Conservation (phyloP, 1,140 invertebrate genomes). For the Chymomyza costata region DNA sequence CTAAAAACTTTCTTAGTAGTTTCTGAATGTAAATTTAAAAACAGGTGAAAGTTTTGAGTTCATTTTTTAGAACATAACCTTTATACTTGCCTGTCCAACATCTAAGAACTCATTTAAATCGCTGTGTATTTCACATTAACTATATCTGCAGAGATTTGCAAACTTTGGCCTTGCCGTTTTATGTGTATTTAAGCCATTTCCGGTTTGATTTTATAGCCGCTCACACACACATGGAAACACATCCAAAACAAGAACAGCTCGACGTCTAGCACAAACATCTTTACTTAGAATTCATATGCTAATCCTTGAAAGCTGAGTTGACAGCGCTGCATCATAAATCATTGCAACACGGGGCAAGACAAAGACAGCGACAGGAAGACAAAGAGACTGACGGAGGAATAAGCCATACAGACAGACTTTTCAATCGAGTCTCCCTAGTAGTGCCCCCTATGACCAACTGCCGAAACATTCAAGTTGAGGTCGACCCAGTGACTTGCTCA, state of each 20-base stretch:
- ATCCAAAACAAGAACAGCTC: neutral
- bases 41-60: too few relatives aligned
- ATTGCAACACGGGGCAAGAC: conserved; percentile 25
- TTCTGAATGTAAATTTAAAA: too few relatives aligned
- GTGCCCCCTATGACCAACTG: conserved; percentile 5
- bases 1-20: too few relatives aligned
- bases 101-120: too few relatives aligned
- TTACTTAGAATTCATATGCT: conserved; percentile 68
- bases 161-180: conserved; percentile 4
- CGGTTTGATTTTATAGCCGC: conserved; percentile 62
- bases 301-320: conserved; percentile 34
- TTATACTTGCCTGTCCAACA: too few relatives aligned
- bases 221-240: conserved; percentile 38
- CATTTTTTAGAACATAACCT: too few relatives aligned
- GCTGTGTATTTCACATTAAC: too few relatives aligned
- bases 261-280: conserved; percentile 47
- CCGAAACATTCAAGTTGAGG: conserved; percentile 1
- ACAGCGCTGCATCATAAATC: conserved; percentile 57
- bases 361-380: conserved; percentile 1
- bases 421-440: conserved; percentile 27
- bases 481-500: too few relatives aligned
- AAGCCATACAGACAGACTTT: conserved; percentile 4
- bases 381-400: too few relatives aligned
- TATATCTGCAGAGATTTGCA: neutral
- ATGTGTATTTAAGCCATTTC: conserved; percentile 66